Evolutionary conservation across 1,140 invertebrate species (phyloP).

Genomic region (Uloborus diversus): DNA sequence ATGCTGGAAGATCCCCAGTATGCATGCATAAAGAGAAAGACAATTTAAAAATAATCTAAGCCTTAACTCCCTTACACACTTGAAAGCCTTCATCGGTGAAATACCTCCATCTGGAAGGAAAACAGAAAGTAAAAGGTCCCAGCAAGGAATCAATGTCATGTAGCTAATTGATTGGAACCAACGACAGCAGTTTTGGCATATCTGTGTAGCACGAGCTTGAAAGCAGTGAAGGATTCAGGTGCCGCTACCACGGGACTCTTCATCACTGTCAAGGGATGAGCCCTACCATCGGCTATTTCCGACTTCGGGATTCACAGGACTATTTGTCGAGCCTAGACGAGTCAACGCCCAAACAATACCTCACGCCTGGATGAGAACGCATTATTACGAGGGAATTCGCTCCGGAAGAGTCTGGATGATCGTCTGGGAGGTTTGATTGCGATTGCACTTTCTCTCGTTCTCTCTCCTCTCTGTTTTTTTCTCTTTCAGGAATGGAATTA

Average conservation of each 20-base stretch:
- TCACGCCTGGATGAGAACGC: not conserved
- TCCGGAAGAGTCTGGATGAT: not conserved
- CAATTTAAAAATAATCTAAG: too few relatives aligned
- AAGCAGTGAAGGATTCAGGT: not conserved
- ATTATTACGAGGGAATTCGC: not conserved
- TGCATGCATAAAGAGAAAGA: too few relatives aligned
- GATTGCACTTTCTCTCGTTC: not conserved
- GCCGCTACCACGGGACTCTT: not conserved
- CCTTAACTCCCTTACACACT: too few relatives aligned
- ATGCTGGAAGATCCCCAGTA: too few relatives aligned
- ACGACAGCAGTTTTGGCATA: not conserved
- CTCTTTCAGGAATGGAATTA: not conserved
- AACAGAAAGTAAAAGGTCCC: not conserved
- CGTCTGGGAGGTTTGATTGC: too few relatives aligned
- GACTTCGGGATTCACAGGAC: not conserved
- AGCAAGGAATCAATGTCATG: conserved; percentile 5
- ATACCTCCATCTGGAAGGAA: too few relatives aligned
- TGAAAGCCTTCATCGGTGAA: too few relatives aligned
- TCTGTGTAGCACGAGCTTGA: not conserved
- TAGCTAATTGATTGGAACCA: conserved; percentile 17
- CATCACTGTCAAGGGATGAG: conserved; percentile 3
- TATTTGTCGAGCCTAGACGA: conserved; percentile 22
- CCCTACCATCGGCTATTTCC: not conserved
- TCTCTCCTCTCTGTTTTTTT: not conserved
- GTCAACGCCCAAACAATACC: conserved; percentile 20